Conservation (phyloP, 2,113 vertebrate genomes). For the Aramus guarauna region DNA sequence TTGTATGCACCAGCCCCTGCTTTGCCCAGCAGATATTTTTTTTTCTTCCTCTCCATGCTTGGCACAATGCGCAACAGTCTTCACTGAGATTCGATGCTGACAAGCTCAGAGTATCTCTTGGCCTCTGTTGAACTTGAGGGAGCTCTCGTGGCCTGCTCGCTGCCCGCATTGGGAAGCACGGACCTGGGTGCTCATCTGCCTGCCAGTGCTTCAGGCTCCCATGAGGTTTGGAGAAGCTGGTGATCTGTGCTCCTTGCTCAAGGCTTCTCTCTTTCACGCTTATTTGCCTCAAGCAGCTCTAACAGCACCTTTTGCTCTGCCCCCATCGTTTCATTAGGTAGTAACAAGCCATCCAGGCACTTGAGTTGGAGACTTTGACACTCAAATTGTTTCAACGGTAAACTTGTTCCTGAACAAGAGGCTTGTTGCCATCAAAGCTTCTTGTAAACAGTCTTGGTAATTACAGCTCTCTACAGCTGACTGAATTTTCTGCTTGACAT, state of each 20-base stretch:
- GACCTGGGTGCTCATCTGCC: background rate
- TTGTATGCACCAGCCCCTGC: too few relatives aligned
- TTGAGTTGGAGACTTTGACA: background rate
- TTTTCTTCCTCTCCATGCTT: background rate
- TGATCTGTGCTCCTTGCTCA: background rate
- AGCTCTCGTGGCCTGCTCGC: rapidly evolving
- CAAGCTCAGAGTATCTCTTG: background rate
- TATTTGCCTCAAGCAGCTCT: background rate
- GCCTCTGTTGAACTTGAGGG: background rate
- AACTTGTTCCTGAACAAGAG: background rate
- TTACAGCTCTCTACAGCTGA: background rate
- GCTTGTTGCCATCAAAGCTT: background rate
- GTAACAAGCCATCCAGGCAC: background rate
- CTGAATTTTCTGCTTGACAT: conserved; percentile 34
- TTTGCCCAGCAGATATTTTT: background rate
- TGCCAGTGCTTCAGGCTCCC: background rate
- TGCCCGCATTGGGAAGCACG: rapidly evolving
- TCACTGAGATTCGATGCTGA: background rate
- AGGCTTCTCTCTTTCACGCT: background rate
- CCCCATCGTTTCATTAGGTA: background rate
- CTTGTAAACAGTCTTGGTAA: conserved; percentile 9
- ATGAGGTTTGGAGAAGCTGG: background rate
- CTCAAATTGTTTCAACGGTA: background rate
- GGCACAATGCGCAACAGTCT: background rate
- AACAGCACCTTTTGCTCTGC: background rate